These are phyloP conservation scores for Antigone vipio DNA, from an alignment of 2,113 vertebrate genomes.

Conservation along the genomic window DNA sequence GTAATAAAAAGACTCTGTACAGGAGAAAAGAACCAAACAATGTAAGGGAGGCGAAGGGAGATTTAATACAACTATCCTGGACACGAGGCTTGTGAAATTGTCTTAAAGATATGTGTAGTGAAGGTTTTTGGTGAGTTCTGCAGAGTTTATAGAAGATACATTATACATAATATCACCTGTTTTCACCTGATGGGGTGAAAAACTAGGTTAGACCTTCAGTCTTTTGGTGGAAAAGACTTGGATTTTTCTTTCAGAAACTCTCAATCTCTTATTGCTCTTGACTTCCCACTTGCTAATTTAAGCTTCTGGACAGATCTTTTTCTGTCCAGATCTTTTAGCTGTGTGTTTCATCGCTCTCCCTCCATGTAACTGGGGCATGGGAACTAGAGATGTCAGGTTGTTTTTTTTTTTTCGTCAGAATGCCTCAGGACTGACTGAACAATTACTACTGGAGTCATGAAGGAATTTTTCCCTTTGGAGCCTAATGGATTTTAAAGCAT, in stretches of 20 bases:
- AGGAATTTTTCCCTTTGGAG: slow-evolving; percentile 1
- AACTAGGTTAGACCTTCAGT: neutral
- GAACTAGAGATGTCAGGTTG: neutral
- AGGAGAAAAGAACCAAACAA: neutral
- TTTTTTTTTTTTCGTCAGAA: neutral
- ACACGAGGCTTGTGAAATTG: neutral
- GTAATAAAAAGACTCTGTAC: neutral
- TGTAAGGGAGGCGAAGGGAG: neutral
- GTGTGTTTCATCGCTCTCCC: neutral
- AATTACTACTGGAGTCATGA: neutral
- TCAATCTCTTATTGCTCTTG: neutral
- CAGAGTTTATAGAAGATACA: neutral
- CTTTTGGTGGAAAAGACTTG: neutral
- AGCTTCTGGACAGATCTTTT: neutral
- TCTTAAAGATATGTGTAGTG: neutral
- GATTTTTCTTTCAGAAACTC: neutral
- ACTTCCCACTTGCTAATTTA: neutral
- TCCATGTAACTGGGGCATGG: neutral
- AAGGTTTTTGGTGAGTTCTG: neutral
- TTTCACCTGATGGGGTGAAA: neutral
- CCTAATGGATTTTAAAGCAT: slow-evolving; percentile 28
- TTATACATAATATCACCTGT: neutral
- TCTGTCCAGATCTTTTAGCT: neutral
- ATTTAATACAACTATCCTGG: neutral
- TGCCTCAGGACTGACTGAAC: neutral